Evolutionary conservation across 2,888 invertebrate species (phyloP).

Genomic region (Euphydryas editha): DNA sequence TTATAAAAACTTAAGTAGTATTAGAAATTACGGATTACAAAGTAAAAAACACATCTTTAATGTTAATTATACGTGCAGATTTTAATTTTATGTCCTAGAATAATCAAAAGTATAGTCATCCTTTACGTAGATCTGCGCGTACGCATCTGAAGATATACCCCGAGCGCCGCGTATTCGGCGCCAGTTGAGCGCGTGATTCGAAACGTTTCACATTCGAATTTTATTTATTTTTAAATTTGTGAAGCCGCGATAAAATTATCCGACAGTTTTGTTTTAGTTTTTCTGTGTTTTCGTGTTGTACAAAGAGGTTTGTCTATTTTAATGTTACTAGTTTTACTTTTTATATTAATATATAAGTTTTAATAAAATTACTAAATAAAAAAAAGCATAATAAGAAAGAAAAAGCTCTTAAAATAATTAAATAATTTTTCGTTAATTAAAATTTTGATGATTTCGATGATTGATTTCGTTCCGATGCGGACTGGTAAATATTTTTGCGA

Average conservation of each 20-base stretch:
- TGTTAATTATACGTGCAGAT: too few relatives aligned
- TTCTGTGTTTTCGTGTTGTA: constrained; percentile 33
- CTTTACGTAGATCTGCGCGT: constrained; percentile 43
- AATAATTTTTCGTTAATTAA: too few relatives aligned
- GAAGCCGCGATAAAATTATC: constrained; percentile 10
- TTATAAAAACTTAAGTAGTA: too few relatives aligned
- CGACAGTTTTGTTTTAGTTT: constrained; percentile 19
- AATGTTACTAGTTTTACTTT: background rate
- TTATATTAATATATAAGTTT: background rate
- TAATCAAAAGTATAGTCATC: constrained; percentile 45
- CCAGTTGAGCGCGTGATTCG: constrained; percentile 54
- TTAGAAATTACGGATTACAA: too few relatives aligned
- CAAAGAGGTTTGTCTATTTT: constrained; percentile 16
- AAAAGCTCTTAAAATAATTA: too few relatives aligned
- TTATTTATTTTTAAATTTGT: constrained; percentile 14
- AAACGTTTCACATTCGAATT: constrained; percentile 29
- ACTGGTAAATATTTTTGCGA: too few relatives aligned
- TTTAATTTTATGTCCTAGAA: constrained; percentile 12
- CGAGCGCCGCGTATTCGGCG: constrained; percentile 42
- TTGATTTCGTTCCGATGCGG: too few relatives aligned
- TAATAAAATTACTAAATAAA: background rate
- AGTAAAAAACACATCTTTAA: too few relatives aligned
- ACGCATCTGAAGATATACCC: constrained; percentile 51
- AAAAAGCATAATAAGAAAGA: too few relatives aligned
- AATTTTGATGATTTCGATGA: too few relatives aligned